phyloP scores from a whole-genome alignment of 2,113 vertebrate genomes.

The Microtus oregoni region DNA sequence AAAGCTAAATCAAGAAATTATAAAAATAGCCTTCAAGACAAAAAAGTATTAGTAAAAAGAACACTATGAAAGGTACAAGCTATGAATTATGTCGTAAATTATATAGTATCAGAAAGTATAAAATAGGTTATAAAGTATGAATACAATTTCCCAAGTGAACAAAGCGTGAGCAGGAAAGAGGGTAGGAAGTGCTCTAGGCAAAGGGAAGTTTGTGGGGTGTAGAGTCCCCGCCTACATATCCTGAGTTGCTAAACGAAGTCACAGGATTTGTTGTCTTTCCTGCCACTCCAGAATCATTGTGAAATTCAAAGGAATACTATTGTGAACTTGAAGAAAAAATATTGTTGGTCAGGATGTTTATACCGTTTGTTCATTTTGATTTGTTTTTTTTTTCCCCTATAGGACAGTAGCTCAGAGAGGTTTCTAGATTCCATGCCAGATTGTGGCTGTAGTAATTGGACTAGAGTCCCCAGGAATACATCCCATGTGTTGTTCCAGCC shows the following conservation, averaged over 20 bases:
- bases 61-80: not conserved
- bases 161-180: not conserved
- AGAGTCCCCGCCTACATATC: not conserved
- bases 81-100: constrained; percentile 15
- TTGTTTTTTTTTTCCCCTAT: not conserved
- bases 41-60: not conserved
- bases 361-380: not conserved
- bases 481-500: not conserved
- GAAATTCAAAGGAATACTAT: not conserved
- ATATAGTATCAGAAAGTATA: not conserved
- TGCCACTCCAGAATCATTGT: constrained; percentile 2
- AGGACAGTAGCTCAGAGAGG: not conserved
- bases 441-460: not conserved
- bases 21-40: not conserved
- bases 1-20: constrained; percentile 43
- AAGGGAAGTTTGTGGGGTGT: not conserved
- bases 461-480: not conserved
- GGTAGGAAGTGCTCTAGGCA: not conserved
- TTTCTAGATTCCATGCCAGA: not conserved
- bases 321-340: constrained; percentile 5
- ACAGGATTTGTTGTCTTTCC: not conserved
- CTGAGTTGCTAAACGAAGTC: constrained; percentile 31
- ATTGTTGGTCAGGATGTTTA: not conserved
- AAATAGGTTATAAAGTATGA: constrained; percentile 42
- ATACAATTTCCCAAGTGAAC: not conserved